Evolutionary conservation across 2,888 invertebrate species (phyloP).

Genomic region (Melieria picta): DNA sequence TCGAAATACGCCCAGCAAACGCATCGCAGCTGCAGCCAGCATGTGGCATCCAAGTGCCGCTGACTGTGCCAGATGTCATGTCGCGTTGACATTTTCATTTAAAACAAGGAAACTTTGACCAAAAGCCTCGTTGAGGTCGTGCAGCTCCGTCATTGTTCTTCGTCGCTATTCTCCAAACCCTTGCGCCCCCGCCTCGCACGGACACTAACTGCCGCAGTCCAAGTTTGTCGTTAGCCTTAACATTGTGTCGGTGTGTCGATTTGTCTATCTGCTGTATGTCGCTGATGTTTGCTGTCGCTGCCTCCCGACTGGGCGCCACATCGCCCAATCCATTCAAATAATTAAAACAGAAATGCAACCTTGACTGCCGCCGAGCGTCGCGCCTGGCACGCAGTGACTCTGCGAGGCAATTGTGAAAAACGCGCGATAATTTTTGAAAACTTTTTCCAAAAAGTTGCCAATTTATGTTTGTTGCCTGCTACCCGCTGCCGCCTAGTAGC

Average conservation of each 20-base stretch:
- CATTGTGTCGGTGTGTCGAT: background rate
- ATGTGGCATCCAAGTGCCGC: background rate
- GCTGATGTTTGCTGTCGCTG: background rate
- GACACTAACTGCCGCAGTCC: no score
- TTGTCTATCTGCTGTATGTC: background rate
- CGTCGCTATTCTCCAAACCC: background rate
- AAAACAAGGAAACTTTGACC: constrained; percentile 2
- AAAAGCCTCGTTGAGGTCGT: background rate
- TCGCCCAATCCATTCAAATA: background rate
- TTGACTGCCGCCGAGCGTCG: background rate
- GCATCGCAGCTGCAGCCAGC: background rate
- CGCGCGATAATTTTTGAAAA: background rate
- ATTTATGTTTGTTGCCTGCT: background rate
- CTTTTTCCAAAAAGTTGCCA: background rate
- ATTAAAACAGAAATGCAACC: background rate
- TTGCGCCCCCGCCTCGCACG: background rate
- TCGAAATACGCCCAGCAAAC: background rate
- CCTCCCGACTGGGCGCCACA: background rate
- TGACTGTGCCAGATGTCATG: background rate
- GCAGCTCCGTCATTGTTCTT: background rate
- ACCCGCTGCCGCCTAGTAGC: background rate
- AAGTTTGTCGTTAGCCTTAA: background rate
- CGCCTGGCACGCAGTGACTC: background rate
- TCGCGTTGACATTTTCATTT: constrained; percentile 13
- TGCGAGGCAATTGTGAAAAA: background rate